Conservation (phyloP, 2,113 vertebrate species). For the Nycticorax nycticorax region DNA sequence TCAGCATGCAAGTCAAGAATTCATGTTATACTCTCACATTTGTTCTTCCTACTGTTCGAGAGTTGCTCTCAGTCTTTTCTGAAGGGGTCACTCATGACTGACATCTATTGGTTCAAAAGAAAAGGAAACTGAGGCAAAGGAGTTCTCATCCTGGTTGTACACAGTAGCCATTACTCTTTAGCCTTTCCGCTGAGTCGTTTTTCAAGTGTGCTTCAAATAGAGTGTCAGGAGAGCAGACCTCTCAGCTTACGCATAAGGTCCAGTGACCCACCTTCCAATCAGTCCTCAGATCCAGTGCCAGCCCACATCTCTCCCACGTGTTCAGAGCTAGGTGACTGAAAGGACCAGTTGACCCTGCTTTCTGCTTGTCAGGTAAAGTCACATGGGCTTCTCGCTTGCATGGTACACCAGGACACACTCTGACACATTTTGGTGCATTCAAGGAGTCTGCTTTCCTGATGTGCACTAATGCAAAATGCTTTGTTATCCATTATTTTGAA, state of each 20-base stretch:
- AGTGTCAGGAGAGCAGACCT: background rate
- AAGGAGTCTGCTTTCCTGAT: background rate
- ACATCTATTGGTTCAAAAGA: background rate
- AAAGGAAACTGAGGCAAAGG: background rate
- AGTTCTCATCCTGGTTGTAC: background rate
- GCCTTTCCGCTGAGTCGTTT: background rate
- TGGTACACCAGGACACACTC: background rate
- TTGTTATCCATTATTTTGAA: background rate
- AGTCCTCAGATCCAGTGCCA: background rate
- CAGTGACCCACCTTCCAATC: fast-evolving
- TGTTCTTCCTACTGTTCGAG: background rate
- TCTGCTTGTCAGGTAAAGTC: background rate
- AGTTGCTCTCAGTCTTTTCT: background rate
- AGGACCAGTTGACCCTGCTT: background rate
- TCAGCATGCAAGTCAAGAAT: background rate
- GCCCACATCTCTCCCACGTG: background rate
- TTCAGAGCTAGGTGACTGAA: fast-evolving
- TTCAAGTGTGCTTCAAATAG: background rate
- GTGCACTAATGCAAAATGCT: background rate
- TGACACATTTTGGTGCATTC: background rate
- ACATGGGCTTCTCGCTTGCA: background rate
- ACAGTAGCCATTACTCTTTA: background rate
- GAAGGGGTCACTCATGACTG: background rate
- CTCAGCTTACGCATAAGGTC: background rate
- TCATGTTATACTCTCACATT: background rate